Evolutionary conservation across 2,113 vertebrate genomes (phyloP), one percentile per base, ranked within the genome.

Genomic region (Notothenia coriiceps): DNA sequence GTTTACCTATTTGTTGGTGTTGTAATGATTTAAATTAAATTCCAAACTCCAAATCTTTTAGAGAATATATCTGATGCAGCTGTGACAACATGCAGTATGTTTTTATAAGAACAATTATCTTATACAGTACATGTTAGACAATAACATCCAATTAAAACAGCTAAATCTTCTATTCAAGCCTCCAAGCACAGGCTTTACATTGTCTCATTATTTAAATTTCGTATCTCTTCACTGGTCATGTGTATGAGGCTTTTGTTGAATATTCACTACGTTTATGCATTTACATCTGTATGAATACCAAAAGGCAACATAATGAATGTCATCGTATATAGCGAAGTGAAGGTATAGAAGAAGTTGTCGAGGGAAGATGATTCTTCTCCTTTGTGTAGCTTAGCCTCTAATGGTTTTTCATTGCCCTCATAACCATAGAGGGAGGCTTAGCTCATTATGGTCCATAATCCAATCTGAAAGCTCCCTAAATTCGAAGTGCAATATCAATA

Each of bases 401-500:
- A 87, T 20, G 11, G 79, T 79, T 90, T 40, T 88, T 78, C 72
- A 91, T 79, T 89, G 85, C 79, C 71, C 81, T 86, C 78, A 79
- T 84, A 85, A 85, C 79, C 80, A 77, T 62, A 74, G 79, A 80
- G 80, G 70, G 75, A 88, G 78, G 75, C 73, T 86, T 70, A 86
- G 89, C 75, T 91, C 86, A 88, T 90, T 92, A 88, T 68, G 47
- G 76, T 20, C 70, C 57, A 71, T 91, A 91, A 93, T 91, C 86
- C 87, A 87, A 80, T 91, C 83, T 87, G 72, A 72, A 79, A 79
- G 81, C 83, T 84, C 77, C 72, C 68, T 61, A 70, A 86, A 63
- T 80, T 86, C 75, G 73, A 71, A 54, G 74, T 22, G 51, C 79
- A 85, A 86, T 85, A 91, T 88, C 87, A 87, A 81, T 79, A 87